Percentiles rank a stretch among this genome's conserved stretches.
phyloP scores from a whole-genome alignment of 2,888 invertebrate species.

The Steinernema hermaphroditum region DNA sequence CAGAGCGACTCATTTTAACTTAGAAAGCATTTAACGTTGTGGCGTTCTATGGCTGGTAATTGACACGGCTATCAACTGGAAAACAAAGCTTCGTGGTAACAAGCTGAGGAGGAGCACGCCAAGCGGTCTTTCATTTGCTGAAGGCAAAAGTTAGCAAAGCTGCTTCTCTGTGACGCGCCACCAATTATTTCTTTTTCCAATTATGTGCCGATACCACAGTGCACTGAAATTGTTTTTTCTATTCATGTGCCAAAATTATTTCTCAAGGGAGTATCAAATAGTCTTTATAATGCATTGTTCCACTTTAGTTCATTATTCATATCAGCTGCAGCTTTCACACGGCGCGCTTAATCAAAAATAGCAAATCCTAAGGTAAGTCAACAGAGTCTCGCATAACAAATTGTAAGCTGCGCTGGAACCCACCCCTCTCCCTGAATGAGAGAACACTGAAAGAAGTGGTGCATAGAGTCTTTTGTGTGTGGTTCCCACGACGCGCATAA shows the following conservation, averaged over 20 bases:
- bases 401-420: no score
- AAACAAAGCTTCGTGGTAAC: constrained; percentile 28
- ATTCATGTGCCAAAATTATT: constrained; percentile 22
- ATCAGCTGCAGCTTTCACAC: not conserved
- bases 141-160: not conserved
- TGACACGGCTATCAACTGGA: constrained; percentile 29
- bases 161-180: not conserved
- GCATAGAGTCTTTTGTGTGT: no score
- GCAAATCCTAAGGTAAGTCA: not conserved
- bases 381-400: not conserved
- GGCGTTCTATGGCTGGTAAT: constrained; percentile 19
- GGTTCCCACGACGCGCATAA: no score
- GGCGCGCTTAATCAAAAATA: not conserved
- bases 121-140: constrained; percentile 12
- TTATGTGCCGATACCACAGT: constrained; percentile 25
- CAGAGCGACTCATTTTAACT: constrained; percentile 28
- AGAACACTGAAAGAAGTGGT: no score
- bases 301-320: not conserved
- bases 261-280: constrained; percentile 9
- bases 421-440: no score
- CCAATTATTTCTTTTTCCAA: constrained; percentile 20
- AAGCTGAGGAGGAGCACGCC: constrained; percentile 8
- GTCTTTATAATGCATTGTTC: constrained; percentile 13
- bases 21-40: constrained; percentile 29
- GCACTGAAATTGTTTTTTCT: constrained; percentile 28